Percentiles rank a stretch among this genome's conserved stretches.
phyloP scores from a whole-genome alignment of 1,140 invertebrate genomes.

The Zaprionus lachaisei region DNA sequence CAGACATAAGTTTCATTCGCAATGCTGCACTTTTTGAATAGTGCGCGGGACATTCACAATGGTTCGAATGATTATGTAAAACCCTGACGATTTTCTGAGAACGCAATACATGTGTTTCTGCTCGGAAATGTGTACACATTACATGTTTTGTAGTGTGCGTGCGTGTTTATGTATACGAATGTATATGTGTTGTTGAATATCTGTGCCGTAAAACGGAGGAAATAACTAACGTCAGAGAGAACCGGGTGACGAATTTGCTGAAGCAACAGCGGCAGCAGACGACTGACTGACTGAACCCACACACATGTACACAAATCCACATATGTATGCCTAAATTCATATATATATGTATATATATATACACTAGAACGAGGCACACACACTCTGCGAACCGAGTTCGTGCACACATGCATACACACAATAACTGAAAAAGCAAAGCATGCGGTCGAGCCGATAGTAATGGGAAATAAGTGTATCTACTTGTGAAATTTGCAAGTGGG shows the following conservation, averaged over 20 bases:
- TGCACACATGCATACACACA: conserved; percentile 34
- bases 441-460: conserved; percentile 64
- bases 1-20: background rate
- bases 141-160: conserved; percentile 22
- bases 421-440: conserved; percentile 68
- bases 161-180: conserved; percentile 6
- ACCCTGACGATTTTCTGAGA: conserved; percentile 53
- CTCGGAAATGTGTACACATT: conserved; percentile 20
- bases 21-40: conserved; percentile 29
- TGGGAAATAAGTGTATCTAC: conserved; percentile 47
- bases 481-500: conserved; percentile 58
- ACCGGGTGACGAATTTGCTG: conserved; percentile 72
- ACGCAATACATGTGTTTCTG: conserved; percentile 25
- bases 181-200: conserved; percentile 1
- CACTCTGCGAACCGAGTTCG: conserved; percentile 1
- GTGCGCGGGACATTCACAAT: conserved; percentile 42
- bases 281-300: conserved; percentile 63
- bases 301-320: conserved; percentile 50
- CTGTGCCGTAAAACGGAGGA: conserved; percentile 34
- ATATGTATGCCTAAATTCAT: conserved; percentile 22
- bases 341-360: conserved; percentile 19
- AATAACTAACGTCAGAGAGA: conserved; percentile 67
- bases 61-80: conserved; percentile 64
- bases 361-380: conserved; percentile 48
- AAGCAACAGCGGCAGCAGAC: conserved; percentile 43